phyloP scores from a whole-genome alignment of 1,140 invertebrate species.

The Galendromus occidentalis region DNA sequence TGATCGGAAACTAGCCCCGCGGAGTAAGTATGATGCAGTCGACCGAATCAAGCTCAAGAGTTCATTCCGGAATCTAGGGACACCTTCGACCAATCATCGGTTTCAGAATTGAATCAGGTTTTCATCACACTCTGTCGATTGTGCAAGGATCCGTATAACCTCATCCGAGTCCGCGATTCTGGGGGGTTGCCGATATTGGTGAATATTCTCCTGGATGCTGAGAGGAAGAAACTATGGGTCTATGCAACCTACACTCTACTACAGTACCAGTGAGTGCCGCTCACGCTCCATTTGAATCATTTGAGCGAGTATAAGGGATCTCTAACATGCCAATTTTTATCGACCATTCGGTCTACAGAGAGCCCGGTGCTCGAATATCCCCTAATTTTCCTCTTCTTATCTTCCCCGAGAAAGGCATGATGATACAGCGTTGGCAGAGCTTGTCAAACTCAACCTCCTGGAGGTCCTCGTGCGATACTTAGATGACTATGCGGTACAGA shows the following conservation, averaged over 20 bases:
- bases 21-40: too few species aligned
- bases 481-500: not conserved
- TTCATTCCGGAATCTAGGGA: too few species aligned
- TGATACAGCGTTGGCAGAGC: not conserved
- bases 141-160: not conserved
- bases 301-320: not conserved
- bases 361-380: not conserved
- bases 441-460: not conserved
- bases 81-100: not conserved
- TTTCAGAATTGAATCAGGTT: not conserved
- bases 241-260: slow-evolving; percentile 1
- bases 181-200: not conserved
- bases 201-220: not conserved
- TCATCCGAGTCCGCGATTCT: not conserved
- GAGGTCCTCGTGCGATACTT: not conserved
- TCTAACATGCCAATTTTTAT: not conserved
- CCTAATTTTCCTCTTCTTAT: not conserved
- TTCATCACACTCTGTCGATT: not conserved
- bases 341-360: not conserved
- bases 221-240: not conserved
- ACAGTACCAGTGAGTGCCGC: not conserved
- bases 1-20: not conserved
- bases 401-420: not conserved
- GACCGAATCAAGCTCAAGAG: too few species aligned
- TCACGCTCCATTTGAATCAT: too few species aligned